These are phyloP conservation scores for Addax nasomaculatus DNA, from an alignment of 2,113 vertebrate species.

Conservation along the genomic window DNA sequence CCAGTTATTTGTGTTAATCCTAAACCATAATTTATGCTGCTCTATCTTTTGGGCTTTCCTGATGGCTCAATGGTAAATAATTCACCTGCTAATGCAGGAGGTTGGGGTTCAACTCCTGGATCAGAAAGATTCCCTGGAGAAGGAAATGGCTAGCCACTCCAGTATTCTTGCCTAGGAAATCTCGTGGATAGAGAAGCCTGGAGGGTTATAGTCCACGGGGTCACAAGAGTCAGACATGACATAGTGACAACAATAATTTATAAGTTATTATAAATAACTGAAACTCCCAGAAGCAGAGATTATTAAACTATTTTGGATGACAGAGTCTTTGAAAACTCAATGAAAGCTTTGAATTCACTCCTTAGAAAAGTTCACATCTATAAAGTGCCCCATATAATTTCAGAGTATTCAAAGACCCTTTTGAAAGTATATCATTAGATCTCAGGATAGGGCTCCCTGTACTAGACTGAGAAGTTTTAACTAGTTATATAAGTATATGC, in stretches of 20 bases:
- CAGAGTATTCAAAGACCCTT: not conserved
- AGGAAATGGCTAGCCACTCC: not conserved
- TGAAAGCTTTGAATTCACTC: not conserved
- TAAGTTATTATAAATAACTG: not conserved
- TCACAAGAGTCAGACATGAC: not conserved
- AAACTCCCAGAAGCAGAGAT: not conserved
- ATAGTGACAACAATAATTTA: not conserved
- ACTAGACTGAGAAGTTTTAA: not conserved
- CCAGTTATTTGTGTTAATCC: not conserved
- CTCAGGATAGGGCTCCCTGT: not conserved
- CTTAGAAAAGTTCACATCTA: not conserved
- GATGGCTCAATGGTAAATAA: not conserved
- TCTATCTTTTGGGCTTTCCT: not conserved
- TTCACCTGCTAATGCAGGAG: not conserved
- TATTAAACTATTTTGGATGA: not conserved
- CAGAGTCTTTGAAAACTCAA: not conserved
- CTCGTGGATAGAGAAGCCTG: not conserved
- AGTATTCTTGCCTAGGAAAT: not conserved
- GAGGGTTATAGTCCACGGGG: not conserved
- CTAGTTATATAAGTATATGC: not conserved
- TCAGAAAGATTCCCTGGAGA: not conserved
- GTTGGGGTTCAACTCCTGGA: not conserved
- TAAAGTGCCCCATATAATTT: not conserved
- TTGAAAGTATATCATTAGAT: not conserved
- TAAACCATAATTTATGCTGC: not conserved